Conservation (phyloP, 2,797 vertebrate species). For the Gallirallus australis region DNA sequence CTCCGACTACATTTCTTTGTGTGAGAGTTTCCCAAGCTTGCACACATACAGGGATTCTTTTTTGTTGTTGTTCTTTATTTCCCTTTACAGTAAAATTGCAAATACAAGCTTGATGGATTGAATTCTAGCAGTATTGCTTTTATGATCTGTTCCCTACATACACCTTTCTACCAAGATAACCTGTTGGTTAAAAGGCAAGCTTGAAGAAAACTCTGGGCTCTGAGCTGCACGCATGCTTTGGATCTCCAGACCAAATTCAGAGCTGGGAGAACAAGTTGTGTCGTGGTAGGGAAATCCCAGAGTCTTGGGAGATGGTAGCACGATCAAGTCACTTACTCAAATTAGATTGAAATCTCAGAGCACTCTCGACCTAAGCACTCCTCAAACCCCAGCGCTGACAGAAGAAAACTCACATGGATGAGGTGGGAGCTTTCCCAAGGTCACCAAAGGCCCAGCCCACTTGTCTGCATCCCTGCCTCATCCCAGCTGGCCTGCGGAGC, state of each 20-base stretch:
- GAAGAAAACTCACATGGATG: not conserved
- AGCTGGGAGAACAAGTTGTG: not conserved
- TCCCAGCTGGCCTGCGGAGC: not conserved
- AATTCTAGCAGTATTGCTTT: not conserved
- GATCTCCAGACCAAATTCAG: not conserved
- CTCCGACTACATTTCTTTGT: not conserved
- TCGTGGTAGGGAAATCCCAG: not conserved
- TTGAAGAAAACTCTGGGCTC: not conserved
- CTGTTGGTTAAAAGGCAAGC: not conserved
- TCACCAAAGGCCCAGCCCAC: rapidly evolving
- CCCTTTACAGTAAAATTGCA: not conserved
- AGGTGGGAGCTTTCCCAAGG: not conserved
- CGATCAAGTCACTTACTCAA: not conserved
- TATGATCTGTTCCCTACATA: not conserved
- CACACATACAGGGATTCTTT: not conserved
- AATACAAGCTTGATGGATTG: not conserved
- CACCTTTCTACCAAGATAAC: not conserved
- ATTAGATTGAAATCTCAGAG: slow-evolving; percentile 10
- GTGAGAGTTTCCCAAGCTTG: not conserved
- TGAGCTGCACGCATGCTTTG: not conserved
- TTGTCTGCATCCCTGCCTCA: not conserved
- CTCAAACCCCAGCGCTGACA: not conserved
- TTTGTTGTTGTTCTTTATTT: not conserved
- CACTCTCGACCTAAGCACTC: not conserved
- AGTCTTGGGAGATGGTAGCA: not conserved